These are phyloP conservation scores for Tenodera sinensis DNA, from an alignment of 2,888 invertebrate genomes.

Conservation along the genomic window DNA sequence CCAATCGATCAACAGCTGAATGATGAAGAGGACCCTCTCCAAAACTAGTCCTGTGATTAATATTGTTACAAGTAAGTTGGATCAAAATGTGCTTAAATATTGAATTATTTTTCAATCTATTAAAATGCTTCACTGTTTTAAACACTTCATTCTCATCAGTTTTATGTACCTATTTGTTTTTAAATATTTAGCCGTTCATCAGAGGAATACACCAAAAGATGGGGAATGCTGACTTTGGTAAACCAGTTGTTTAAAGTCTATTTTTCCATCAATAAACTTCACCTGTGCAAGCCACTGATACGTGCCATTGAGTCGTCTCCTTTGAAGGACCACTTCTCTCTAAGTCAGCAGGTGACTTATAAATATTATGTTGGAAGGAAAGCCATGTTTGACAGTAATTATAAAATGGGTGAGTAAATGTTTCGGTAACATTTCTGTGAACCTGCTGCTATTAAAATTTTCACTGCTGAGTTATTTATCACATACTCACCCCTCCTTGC, in stretches of 20 bases:
- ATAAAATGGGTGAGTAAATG: constrained; percentile 61
- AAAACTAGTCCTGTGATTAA: too few relatives aligned
- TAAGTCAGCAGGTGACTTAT: constrained; percentile 94
- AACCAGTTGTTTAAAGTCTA: constrained; percentile 98
- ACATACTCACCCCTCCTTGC: too few relatives aligned
- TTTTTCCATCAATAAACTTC: constrained; percentile 86
- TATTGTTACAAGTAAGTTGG: too few relatives aligned
- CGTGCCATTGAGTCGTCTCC: constrained; percentile 92
- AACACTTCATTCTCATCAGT: too few relatives aligned
- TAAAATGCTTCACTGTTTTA: too few relatives aligned
- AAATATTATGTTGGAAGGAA: constrained; percentile 96
- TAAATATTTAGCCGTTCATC: constrained; percentile 57
- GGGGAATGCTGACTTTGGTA: constrained; percentile 93
- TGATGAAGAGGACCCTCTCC: too few relatives aligned
- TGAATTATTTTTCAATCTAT: too few relatives aligned
- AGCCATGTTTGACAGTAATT: constrained; percentile 98
- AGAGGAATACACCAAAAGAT: constrained; percentile 87
- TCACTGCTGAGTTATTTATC: too few relatives aligned
- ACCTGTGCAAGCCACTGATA: constrained; percentile 90
- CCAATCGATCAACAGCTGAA: too few relatives aligned
- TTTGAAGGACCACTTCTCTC: constrained; percentile 82
- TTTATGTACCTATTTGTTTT: neutral
- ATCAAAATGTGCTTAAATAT: too few relatives aligned
- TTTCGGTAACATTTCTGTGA: neutral
- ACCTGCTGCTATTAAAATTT: too few relatives aligned